Evolutionary conservation across 1,140 invertebrate species (phyloP), one percentile per base, ranked within the genome.

Genomic region (Choristoneura fumiferana): DNA sequence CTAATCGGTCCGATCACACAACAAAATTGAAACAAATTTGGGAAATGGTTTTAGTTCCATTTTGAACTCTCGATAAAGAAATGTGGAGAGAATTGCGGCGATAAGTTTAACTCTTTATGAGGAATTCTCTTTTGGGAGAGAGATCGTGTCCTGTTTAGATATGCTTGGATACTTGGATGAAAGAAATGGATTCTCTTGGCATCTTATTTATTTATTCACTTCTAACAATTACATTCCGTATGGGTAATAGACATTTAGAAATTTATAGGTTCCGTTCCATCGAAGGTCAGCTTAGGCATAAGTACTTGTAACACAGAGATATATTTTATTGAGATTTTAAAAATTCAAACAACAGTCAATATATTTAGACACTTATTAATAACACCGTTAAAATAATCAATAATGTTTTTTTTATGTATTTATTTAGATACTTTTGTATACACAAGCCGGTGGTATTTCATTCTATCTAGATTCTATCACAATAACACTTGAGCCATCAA

Each of bases 361-460:
- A 43, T n/a, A n/a, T n/a, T n/a, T 43, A 43, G 40, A 45, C 40
- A 45, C 40, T 45, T 22, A 45, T n/a, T n/a, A n/a, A n/a, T 18
- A 29, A 29, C 22, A 29, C 22, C 22, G 6, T 29, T 29, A 29
- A 29, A 3, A 29, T 29, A 12, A 49, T n/a, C n/a, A 18, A 45
- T 45, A 49, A 3, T 49, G 43, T n/a, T n/a, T n/a, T n/a, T n/a
- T n/a, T n/a, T n/a, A n/a, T n/a, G n/a, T n/a, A n/a, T n/a, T n/a
- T n/a, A n/a, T 45, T n/a, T 8, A 45, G 6, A 29, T 29, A 29
- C 22, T 22, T 45, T 10, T n/a, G 17, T 9, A 15, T 45, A 22
- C 17, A 22, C 40, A 49, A 17, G n/a, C 43, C 22, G 43, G 43
- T 49, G n/a, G 15, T 45, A 45, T 22, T 3, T n/a, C 22, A 49